phyloP scores from a whole-genome alignment of 2,797 vertebrate genomes.

The Fistularia tabacaria region DNA sequence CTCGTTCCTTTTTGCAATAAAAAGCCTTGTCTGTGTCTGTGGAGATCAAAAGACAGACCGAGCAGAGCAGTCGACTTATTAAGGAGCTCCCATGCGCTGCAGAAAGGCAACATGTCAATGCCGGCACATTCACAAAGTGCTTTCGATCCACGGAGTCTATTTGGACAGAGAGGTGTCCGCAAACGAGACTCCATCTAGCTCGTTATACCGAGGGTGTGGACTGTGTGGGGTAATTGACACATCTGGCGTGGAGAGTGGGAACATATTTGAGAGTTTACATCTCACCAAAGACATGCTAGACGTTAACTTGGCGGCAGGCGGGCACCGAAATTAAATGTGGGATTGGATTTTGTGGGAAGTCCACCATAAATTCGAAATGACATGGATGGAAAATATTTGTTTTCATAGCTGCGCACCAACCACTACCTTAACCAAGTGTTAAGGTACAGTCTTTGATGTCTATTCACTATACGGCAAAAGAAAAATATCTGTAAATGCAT shows the following conservation, averaged over 20 bases:
- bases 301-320: conserved; percentile 45
- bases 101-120: conserved; percentile 64
- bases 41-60: conserved; percentile 45
- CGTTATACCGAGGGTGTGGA: conserved; percentile 71
- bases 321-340: conserved; percentile 38
- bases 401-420: conserved; percentile 26
- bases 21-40: conserved; percentile 31
- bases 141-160: conserved; percentile 62
- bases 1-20: conserved; percentile 50
- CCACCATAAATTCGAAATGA: conserved; percentile 40
- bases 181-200: conserved; percentile 62
- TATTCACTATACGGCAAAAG: conserved; percentile 4
- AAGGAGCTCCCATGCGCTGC: conserved; percentile 56
- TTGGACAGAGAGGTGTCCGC: conserved; percentile 65
- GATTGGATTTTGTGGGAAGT: conserved; percentile 44
- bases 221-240: conserved; percentile 57
- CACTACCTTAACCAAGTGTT: conserved; percentile 29
- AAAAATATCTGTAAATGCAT: neutral
- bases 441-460: conserved; percentile 5
- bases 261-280: conserved; percentile 62
- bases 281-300: conserved; percentile 53
- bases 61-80: conserved; percentile 32
- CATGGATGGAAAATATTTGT: conserved; percentile 40
- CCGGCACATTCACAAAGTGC: conserved; percentile 50
- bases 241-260: conserved; percentile 65